Evolutionary conservation across 2,888 invertebrate genomes (phyloP).

Genomic region (Macaria notata): DNA sequence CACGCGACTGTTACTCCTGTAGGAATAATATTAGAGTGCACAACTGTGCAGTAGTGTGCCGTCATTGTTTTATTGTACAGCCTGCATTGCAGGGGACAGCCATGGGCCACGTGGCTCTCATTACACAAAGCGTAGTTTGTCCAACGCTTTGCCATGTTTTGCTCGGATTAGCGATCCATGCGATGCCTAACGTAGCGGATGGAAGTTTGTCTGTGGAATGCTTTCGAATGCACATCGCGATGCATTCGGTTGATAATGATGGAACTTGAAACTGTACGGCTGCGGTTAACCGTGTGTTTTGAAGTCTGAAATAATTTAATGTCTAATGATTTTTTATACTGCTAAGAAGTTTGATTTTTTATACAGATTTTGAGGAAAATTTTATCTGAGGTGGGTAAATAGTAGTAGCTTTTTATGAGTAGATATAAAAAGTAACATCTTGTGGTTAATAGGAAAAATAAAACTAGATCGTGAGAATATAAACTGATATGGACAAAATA

Average conservation of each 20-base stretch:
- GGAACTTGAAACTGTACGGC: background rate
- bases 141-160: slow-evolving; percentile 76
- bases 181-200: slow-evolving; percentile 69
- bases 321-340: too few species aligned
- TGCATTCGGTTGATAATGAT: slow-evolving; percentile 9
- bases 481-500: slow-evolving; percentile 7
- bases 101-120: slow-evolving; percentile 81
- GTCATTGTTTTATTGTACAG: slow-evolving; percentile 80
- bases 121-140: slow-evolving; percentile 80
- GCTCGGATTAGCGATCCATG: slow-evolving; percentile 71
- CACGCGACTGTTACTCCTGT: slow-evolving; percentile 75
- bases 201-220: slow-evolving; percentile 57
- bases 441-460: background rate
- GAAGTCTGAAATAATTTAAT: too few species aligned
- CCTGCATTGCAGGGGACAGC: slow-evolving; percentile 80
- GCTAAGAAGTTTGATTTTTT: too few species aligned
- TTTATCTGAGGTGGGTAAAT: too few species aligned
- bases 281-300: too few species aligned
- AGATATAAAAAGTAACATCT: too few species aligned
- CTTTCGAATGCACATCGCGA: slow-evolving; percentile 20
- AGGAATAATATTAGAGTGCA: slow-evolving; percentile 75
- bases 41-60: slow-evolving; percentile 60
- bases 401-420: too few species aligned
- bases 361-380: too few species aligned
- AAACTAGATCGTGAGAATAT: slow-evolving; percentile 13